Percentiles rank a stretch among this genome's conserved stretches.
Evolutionary conservation across 2,113 vertebrate species (phyloP).

Genomic region (Thunnus thynnus): DNA sequence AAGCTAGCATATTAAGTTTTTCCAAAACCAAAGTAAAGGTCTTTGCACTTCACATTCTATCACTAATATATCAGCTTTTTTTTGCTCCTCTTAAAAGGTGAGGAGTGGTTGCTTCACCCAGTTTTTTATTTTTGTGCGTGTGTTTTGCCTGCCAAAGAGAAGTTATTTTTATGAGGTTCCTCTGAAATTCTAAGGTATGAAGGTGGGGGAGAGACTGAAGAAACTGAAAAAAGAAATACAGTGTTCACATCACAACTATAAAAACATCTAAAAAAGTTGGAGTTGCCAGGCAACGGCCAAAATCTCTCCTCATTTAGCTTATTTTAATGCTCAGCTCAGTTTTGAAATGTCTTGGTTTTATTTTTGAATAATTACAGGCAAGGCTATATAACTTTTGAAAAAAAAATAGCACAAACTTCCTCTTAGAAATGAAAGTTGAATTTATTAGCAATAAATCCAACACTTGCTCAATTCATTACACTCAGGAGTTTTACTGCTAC

Average conservation of each 20-base stretch:
- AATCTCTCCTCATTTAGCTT: too few species aligned
- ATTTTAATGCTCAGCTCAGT: too few species aligned
- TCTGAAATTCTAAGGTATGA: not conserved
- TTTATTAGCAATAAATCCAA: not conserved
- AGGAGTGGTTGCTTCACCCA: conserved; percentile 36
- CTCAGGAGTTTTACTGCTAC: not conserved
- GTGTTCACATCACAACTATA: not conserved
- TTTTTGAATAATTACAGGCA: too few species aligned
- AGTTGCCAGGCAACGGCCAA: too few species aligned
- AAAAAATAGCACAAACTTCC: too few species aligned
- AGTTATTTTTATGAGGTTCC: conserved; percentile 29
- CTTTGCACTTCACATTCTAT: conserved; percentile 54
- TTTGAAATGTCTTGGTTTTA: too few species aligned
- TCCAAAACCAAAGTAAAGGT: conserved; percentile 67
- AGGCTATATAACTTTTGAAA: not conserved
- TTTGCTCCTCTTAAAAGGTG: not conserved
- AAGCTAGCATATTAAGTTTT: conserved; percentile 64
- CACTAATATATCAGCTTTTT: conserved; percentile 31
- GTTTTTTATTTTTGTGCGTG: conserved; percentile 23
- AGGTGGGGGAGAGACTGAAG: conserved; percentile 24
- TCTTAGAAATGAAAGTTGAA: not conserved
- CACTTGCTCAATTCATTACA: not conserved
- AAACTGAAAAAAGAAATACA: not conserved
- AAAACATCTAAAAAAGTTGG: too few species aligned
- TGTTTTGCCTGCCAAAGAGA: conserved; percentile 32